Conservation (phyloP, 2,888 invertebrate species). For the Onthophagus sagittarius region DNA sequence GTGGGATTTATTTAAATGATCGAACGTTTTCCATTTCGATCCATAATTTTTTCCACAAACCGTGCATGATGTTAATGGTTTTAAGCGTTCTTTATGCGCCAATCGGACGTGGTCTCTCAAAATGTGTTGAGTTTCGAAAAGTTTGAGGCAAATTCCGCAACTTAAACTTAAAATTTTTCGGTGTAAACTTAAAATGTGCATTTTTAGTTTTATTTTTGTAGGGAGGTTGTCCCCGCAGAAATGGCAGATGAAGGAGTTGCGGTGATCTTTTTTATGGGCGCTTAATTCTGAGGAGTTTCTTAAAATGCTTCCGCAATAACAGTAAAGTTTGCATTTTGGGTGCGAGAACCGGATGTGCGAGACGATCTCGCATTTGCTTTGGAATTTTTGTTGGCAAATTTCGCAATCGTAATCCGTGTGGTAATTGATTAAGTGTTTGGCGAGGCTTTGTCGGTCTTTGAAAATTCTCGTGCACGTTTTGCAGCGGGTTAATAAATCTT, state of each 20-base stretch:
- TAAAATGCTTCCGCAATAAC: constrained; percentile 54
- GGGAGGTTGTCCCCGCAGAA: constrained; percentile 57
- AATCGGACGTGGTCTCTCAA: constrained; percentile 55
- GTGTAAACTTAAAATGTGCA: constrained; percentile 56
- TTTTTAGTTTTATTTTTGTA: constrained; percentile 56
- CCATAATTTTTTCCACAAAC: constrained; percentile 60
- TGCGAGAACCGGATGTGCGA: constrained; percentile 56
- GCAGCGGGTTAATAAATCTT: constrained; percentile 55
- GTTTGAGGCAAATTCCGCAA: constrained; percentile 56
- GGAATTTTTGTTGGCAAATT: constrained; percentile 52
- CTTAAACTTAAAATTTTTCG: constrained; percentile 55
- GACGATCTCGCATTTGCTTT: constrained; percentile 56
- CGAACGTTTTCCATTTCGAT: constrained; percentile 57
- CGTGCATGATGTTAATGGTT: constrained; percentile 54
- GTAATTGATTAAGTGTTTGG: constrained; percentile 55
- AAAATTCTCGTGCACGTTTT: constrained; percentile 56
- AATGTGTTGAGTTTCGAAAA: constrained; percentile 55
- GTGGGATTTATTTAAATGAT: constrained; percentile 58
- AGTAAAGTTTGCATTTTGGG: constrained; percentile 53
- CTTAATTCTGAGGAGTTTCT: constrained; percentile 52
- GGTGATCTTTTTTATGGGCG: constrained; percentile 53
- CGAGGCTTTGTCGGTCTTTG: constrained; percentile 54
- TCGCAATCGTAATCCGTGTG: constrained; percentile 55
- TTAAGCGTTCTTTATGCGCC: constrained; percentile 49
- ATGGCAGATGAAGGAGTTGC: constrained; percentile 54